Percentiles rank a stretch among this genome's conserved stretches.
Evolutionary conservation across 2,113 vertebrate species (phyloP).

Genomic region (Zosterops borbonicus): DNA sequence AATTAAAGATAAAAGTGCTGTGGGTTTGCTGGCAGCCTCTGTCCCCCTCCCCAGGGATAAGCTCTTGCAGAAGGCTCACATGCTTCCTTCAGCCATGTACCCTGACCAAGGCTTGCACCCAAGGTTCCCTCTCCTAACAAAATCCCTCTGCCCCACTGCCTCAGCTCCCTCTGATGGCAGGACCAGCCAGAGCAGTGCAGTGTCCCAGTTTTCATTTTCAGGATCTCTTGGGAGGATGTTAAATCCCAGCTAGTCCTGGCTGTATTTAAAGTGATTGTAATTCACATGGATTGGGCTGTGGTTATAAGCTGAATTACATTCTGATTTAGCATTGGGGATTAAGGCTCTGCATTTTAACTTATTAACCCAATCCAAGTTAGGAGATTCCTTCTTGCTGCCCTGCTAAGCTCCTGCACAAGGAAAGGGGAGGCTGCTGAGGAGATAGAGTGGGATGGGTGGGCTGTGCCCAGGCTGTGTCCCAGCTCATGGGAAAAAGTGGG

Average conservation of each 20-base stretch:
- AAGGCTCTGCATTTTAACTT: slow-evolving; percentile 69
- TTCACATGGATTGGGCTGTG: slow-evolving; percentile 69
- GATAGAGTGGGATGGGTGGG: not conserved
- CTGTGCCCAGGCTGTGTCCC: not conserved
- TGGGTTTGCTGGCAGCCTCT: not conserved
- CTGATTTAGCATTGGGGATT: slow-evolving; percentile 66
- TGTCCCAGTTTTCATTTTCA: slow-evolving; percentile 50
- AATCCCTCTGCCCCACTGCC: not conserved
- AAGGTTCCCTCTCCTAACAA: not conserved
- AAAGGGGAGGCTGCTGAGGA: not conserved
- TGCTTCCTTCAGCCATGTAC: not conserved
- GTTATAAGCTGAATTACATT: slow-evolving; percentile 73
- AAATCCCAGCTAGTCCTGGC: slow-evolving; percentile 57
- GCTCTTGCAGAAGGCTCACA: not conserved
- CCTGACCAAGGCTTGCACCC: not conserved
- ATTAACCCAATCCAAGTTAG: slow-evolving; percentile 67
- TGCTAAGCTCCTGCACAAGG: not conserved
- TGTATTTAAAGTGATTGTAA: slow-evolving; percentile 73
- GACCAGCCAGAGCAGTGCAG: not conserved
- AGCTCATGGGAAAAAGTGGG: not conserved
- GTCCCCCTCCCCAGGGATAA: slow-evolving; percentile 1
- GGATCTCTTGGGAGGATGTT: slow-evolving; percentile 48
- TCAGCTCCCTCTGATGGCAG: not conserved
- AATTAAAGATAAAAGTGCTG: slow-evolving; percentile 66
- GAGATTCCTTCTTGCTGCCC: slow-evolving; percentile 23